Percentiles rank a stretch among this genome's conserved stretches.
These are phyloP conservation scores for Drosophila repleta DNA, from an alignment of 1,140 invertebrate genomes.

Conservation along the genomic window DNA sequence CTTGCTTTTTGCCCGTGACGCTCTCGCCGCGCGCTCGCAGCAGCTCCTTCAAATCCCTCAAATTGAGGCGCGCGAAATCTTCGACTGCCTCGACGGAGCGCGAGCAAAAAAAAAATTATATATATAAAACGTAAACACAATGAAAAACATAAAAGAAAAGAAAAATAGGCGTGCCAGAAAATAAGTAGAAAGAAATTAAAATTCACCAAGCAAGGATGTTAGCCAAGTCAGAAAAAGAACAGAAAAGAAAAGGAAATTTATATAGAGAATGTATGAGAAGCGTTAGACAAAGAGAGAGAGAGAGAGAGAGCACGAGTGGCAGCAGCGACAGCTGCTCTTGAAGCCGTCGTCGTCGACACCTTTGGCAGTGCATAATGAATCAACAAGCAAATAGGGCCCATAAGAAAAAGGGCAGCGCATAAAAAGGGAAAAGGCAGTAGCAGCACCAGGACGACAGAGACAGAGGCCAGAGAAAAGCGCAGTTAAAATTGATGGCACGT, in stretches of 20 bases:
- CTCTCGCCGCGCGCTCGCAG: constrained; percentile 66
- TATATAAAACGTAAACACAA: constrained; percentile 19
- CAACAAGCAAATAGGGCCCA: constrained; percentile 44
- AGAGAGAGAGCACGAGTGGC: no score
- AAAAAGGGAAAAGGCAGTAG: constrained; percentile 26
- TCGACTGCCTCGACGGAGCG: constrained; percentile 39
- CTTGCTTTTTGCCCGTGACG: constrained; percentile 61
- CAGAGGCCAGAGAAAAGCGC: constrained; percentile 57
- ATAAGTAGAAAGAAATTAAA: constrained; percentile 59
- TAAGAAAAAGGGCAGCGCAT: constrained; percentile 13
- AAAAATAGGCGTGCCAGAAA: constrained; percentile 58
- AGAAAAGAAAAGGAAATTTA: background rate
- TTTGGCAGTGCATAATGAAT: constrained; percentile 50
- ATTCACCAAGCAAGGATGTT: constrained; percentile 43
- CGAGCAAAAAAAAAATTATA: no score
- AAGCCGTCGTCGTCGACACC: constrained; percentile 2
- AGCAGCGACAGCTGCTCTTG: constrained; percentile 5
- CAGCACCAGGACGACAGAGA: no score
- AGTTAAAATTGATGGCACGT: constrained; percentile 78
- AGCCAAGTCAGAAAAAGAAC: constrained; percentile 19
- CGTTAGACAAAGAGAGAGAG: constrained; percentile 26
- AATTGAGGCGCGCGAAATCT: constrained; percentile 60
- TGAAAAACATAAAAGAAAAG: constrained; percentile 31
- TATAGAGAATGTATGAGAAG: background rate
- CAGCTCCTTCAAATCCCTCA: constrained; percentile 64